Evolutionary conservation across 2,888 invertebrate species (phyloP), one percentile per base, ranked within the genome.

Genomic region (Leucoptera coffeella): DNA sequence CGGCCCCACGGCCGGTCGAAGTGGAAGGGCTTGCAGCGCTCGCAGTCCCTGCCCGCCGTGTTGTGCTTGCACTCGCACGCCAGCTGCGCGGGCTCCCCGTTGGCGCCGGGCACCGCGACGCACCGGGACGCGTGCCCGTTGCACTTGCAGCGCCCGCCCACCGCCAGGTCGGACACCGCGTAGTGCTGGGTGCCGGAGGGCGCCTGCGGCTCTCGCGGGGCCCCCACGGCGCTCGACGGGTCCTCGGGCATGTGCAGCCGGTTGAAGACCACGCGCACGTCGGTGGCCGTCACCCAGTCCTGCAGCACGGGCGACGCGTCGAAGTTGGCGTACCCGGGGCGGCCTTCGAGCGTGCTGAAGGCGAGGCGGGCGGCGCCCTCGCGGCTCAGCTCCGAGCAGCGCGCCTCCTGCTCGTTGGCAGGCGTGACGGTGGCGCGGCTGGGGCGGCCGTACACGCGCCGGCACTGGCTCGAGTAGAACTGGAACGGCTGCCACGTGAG

Each of bases 241-340:
- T 61, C 74, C 31, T 62, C 73, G 8, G 82, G 80, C 80, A 87
- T 83, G 52, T 89, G 85, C 23, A 92, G 69, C 2, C 93, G 82
- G 47, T 93, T 89, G 59, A 95, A 93, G 3, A 93, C 85, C 1
- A 99, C 87, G 38, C 86, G 80, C 30, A 99, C 88, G 47, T 99
- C 97, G 2, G 97, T 99, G 9, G 96, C 97, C 1, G 97, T 99
- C 9, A 96, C 94, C 97, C 97, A 99, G 59, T 99, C 99, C 61
- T 92, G 89, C 12, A 99, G 75, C 3, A 96, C 93, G 0, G 95
- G 90, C 9, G 93, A 94, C 40, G 86, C 84, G 54, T 99, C 97
- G 45, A 97, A 93, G 54, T 94, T 92, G 9, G 85, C 77, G 1
- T 93, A 92, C 32, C 93, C 93, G 0, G 97, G 97, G 1, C 97